These are phyloP conservation scores for Etheostoma spectabile DNA, from an alignment of 2,113 vertebrate genomes.

Conservation along the genomic window DNA sequence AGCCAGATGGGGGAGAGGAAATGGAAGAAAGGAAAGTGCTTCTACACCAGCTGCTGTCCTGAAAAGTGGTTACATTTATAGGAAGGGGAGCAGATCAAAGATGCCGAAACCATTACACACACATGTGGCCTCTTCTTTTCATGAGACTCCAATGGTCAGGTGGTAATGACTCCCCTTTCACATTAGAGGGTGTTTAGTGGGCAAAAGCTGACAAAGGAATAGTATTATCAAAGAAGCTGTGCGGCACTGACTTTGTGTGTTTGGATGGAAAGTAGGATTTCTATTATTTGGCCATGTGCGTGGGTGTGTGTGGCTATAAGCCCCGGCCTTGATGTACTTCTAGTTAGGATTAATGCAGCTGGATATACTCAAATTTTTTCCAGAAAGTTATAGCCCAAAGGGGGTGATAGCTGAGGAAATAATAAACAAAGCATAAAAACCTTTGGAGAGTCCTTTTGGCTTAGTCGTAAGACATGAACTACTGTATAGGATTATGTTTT, in stretches of 20 bases:
- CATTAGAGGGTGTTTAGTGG: constrained; percentile 67
- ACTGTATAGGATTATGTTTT: background rate
- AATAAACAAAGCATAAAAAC: constrained; percentile 9
- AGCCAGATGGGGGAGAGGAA: constrained; percentile 74
- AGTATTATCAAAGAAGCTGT: constrained; percentile 63
- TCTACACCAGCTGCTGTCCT: constrained; percentile 76
- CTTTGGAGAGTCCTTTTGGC: background rate
- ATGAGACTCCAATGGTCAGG: constrained; percentile 66
- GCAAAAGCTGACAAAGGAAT: constrained; percentile 60
- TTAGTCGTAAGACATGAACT: background rate
- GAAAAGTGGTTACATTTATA: constrained; percentile 78
- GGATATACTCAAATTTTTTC: background rate
- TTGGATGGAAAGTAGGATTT: constrained; percentile 30
- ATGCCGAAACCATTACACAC: constrained; percentile 67
- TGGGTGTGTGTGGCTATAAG: constrained; percentile 41
- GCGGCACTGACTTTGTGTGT: constrained; percentile 31
- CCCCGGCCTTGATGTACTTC: background rate
- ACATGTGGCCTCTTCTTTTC: constrained; percentile 69
- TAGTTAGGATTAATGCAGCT: constrained; percentile 14
- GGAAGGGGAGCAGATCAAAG: constrained; percentile 73
- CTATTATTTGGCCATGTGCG: constrained; percentile 19
- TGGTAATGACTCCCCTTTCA: constrained; percentile 67
- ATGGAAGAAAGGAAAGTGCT: constrained; percentile 72
- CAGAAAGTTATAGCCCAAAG: background rate
- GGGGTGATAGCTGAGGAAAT: background rate